Base-by-base conservation (phyloP, 1,140 invertebrate genomes). In the Zaprionus ghesquierei region DNA sequence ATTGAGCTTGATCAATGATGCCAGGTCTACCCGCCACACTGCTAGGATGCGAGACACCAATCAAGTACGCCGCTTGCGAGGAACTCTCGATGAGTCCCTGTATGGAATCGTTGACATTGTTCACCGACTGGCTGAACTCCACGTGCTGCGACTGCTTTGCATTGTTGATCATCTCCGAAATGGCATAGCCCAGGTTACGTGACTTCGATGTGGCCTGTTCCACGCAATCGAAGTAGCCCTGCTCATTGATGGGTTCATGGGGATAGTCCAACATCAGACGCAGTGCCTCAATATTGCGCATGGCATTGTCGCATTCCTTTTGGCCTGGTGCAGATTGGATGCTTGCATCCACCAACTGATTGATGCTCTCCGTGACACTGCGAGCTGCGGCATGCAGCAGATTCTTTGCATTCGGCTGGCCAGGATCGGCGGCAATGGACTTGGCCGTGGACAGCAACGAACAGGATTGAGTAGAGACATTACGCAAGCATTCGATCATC, bases 231-330 rank as follows among this genome's bases (percentile, higher is more conserved):
- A 98, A 99, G 93, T 99, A 99, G 1, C 96, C 96, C 51, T 95
- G 94, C 76, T 98, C 97, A 86, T 95, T 98, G 60, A 99, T 94
- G 0, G 98, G 97, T 91, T 99, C 96, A 58, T 94, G 95, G 1
- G 98, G 97, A 92, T 97, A 96, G 69, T 98, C 96, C 25, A 99
- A 92, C 35, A 98, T 93, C 4, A 96, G 95, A 15, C 95, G 94
- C 92, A 97, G 95, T 41, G 96, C 95, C 91, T 98, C 95, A 68
- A 99, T 99, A 89, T 97, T 97, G 61, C 98, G 94, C n/a, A 99
- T 96, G 2, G 98, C 98, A 90, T 97, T 98, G 89, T 98, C 98
- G 92, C 98, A 99, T 89, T 99, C 98, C 90, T 97, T 98, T 93
- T 99, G 97, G 0, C 98, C 97, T 92, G 98, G 97, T 0, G 97